phyloP scores from a whole-genome alignment of 2,888 invertebrate species.

The Trilocha varians region DNA sequence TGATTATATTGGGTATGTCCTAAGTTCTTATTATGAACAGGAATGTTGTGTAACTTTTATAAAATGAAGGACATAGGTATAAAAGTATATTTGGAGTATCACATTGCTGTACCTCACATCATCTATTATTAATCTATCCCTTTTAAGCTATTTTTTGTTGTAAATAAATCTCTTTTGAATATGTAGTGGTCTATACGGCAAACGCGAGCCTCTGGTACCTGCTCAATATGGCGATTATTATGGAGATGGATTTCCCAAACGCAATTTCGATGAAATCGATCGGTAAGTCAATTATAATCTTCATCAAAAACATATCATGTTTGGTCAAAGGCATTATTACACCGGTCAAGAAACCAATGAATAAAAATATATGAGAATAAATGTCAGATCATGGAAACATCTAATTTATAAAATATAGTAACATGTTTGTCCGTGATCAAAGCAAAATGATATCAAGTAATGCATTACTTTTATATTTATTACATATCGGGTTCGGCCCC shows the following conservation, averaged over 20 bases:
- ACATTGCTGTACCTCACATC: too few species aligned
- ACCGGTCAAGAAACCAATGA: not conserved
- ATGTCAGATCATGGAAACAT: not conserved
- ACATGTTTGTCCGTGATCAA: not conserved
- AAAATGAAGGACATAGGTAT: too few species aligned
- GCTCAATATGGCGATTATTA: constrained; percentile 41
- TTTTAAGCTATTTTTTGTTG: too few species aligned
- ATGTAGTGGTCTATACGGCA: constrained; percentile 51
- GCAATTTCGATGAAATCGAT: constrained; percentile 76
- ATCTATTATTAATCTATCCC: too few species aligned
- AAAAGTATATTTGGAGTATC: too few species aligned
- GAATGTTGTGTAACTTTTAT: too few species aligned
- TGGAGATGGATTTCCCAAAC: constrained; percentile 50
- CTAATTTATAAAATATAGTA: not conserved
- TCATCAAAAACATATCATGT: too few species aligned
- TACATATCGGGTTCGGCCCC: too few species aligned
- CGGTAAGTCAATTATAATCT: constrained; percentile 36
- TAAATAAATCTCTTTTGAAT: too few species aligned
- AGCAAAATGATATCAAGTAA: not conserved
- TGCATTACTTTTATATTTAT: too few species aligned
- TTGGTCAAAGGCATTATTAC: not conserved
- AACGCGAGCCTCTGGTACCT: constrained; percentile 45
- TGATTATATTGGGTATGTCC: too few species aligned
- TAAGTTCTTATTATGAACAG: too few species aligned
- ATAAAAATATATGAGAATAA: not conserved